A percentile compares a stretch with the other conserved stretches of the same genome.
These are phyloP conservation scores for Thomomys bottae DNA, from an alignment of 2,113 vertebrate genomes.

Conservation along the genomic window DNA sequence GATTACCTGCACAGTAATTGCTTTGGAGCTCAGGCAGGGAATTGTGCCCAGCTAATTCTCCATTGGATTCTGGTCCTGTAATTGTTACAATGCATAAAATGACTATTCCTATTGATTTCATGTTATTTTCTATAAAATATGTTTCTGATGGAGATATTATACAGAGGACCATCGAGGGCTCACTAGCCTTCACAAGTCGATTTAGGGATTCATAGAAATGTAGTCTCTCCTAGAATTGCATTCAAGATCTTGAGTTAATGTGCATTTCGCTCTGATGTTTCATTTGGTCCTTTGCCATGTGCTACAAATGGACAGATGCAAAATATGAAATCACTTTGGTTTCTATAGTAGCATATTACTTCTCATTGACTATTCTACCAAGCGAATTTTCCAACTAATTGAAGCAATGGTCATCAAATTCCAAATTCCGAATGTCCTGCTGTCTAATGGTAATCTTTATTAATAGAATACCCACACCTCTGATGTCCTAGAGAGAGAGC, in stretches of 20 bases:
- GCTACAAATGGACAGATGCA: slow-evolving; percentile 42
- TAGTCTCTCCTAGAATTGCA: slow-evolving; percentile 31
- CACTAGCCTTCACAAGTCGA: slow-evolving; percentile 12
- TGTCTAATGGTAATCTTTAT: slow-evolving; percentile 11
- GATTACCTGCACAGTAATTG: slow-evolving; percentile 35
- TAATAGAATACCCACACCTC: slow-evolving; percentile 13
- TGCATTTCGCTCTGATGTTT: slow-evolving; percentile 36
- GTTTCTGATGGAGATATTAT: slow-evolving; percentile 35
- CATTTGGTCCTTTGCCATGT: slow-evolving; percentile 48
- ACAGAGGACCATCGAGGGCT: slow-evolving; percentile 36
- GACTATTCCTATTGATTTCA: slow-evolving; percentile 55
- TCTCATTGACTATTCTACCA: slow-evolving; percentile 56
- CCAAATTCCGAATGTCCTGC: not conserved
- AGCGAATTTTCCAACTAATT: slow-evolving; percentile 33
- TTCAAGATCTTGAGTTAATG: slow-evolving; percentile 50
- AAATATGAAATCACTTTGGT: slow-evolving; percentile 43
- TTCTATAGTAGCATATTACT: slow-evolving; percentile 49
- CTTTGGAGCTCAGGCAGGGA: slow-evolving; percentile 75
- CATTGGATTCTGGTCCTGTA: slow-evolving; percentile 61
- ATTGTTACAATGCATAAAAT: slow-evolving; percentile 59
- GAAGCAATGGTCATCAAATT: not conserved
- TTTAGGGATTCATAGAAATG: slow-evolving; percentile 53
- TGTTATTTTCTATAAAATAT: slow-evolving; percentile 70
- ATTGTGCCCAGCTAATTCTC: slow-evolving; percentile 70
- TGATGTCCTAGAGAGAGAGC: not conserved